Conservation (phyloP, 2,888 invertebrate species). For the Lydus trimaculatus region DNA sequence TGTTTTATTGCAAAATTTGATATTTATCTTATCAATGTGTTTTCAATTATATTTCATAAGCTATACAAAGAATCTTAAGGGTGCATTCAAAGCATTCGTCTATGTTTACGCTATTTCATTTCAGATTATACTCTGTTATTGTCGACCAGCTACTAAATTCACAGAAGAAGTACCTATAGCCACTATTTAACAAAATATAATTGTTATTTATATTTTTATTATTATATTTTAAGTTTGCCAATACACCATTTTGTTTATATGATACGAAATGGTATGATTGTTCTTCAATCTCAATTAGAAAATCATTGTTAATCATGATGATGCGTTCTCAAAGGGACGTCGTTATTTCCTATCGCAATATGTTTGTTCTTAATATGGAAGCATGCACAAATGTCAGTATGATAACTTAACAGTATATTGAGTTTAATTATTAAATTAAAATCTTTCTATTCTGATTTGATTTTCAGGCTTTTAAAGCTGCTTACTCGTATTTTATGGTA, state of each 20-base stretch:
- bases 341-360: not conserved
- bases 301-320: not conserved
- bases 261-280: not conserved
- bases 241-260: not conserved
- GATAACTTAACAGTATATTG: not conserved
- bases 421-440: too few relatives aligned
- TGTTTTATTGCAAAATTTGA: not conserved
- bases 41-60: not conserved
- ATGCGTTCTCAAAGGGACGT: not conserved
- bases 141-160: not conserved
- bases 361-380: not conserved
- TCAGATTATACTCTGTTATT: not conserved
- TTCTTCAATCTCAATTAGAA: not conserved
- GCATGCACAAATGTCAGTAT: not conserved
- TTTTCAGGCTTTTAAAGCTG: too few relatives aligned
- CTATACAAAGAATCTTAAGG: not conserved
- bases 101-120: not conserved
- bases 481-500: too few relatives aligned
- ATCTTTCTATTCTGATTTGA: too few relatives aligned
- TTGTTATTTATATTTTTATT: not conserved
- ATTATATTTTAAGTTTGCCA: not conserved
- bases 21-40: not conserved
- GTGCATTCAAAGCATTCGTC: not conserved
- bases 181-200: not conserved
- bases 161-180: not conserved